These are phyloP conservation scores for Gastrophysa polygoni DNA, from an alignment of 2,888 invertebrate species.

Conservation along the genomic window DNA sequence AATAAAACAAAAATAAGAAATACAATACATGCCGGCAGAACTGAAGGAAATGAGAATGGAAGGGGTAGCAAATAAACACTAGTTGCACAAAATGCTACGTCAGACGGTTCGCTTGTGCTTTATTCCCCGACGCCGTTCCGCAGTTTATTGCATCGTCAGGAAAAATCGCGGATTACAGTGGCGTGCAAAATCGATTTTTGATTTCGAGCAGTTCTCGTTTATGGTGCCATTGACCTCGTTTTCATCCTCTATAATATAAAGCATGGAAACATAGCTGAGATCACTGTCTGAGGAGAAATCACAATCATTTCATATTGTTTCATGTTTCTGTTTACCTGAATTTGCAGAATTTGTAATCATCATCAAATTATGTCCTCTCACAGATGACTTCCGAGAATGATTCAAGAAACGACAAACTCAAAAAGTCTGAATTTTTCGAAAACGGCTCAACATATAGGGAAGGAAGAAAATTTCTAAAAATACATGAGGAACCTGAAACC, in stretches of 20 bases:
- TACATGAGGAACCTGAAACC: too few relatives aligned
- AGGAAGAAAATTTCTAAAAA: too few relatives aligned
- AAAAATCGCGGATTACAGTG: conserved; percentile 36
- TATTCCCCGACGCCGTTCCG: conserved; percentile 51
- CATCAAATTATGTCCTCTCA: too few relatives aligned
- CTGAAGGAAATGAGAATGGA: background rate
- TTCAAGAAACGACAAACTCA: too few relatives aligned
- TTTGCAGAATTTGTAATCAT: too few relatives aligned
- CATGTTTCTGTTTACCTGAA: too few relatives aligned
- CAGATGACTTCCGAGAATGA: too few relatives aligned
- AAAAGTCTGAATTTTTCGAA: too few relatives aligned
- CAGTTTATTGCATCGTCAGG: conserved; percentile 47
- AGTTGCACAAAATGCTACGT: conserved; percentile 48
- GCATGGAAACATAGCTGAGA: too few relatives aligned
- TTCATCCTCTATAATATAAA: background rate
- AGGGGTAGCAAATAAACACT: conserved; percentile 44
- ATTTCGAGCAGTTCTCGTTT: conserved; percentile 4
- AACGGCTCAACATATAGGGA: too few relatives aligned
- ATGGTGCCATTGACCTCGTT: conserved; percentile 32
- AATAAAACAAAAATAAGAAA: background rate
- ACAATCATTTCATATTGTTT: too few relatives aligned
- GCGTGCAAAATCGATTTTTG: conserved; percentile 28
- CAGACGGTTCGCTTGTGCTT: conserved; percentile 43
- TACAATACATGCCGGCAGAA: background rate
- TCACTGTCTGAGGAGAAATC: too few relatives aligned